Conservation (phyloP, 2,888 invertebrate species). For the Hermaeophaga mercurialis region DNA sequence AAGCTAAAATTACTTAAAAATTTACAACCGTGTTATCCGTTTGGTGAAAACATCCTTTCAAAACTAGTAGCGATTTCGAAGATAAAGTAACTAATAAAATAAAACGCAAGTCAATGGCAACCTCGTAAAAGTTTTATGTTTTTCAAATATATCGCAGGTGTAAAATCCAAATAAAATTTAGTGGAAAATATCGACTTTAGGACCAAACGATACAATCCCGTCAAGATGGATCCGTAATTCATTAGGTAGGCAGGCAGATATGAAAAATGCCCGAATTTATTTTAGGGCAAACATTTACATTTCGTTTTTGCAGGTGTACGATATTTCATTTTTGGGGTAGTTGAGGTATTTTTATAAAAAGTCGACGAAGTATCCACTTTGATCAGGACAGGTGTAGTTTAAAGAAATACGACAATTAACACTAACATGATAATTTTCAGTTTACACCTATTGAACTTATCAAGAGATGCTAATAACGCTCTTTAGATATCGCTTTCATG, state of each 20-base stretch:
- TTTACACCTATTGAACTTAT: conserved; percentile 31
- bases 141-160: conserved; percentile 38
- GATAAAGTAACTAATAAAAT: conserved; percentile 28
- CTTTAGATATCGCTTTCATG: conserved; percentile 26
- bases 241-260: conserved; percentile 26
- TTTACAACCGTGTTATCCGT: conserved; percentile 17
- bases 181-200: conserved; percentile 37
- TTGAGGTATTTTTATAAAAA: conserved; percentile 24
- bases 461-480: conserved; percentile 29
- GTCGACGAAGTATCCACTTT: too few species aligned
- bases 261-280: conserved; percentile 37
- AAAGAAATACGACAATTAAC: conserved; percentile 31
- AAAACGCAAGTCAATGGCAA: conserved; percentile 21
- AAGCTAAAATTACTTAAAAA: conserved; percentile 12
- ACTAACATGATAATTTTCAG: conserved; percentile 39
- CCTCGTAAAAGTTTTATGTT: conserved; percentile 40
- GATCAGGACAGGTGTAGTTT: conserved; percentile 13
- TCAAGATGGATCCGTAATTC: conserved; percentile 8
- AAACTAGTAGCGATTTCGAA: conserved; percentile 26
- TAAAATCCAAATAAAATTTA: conserved; percentile 37
- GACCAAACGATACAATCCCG: conserved; percentile 14
- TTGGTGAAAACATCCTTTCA: conserved; percentile 19
- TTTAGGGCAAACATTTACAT: conserved; percentile 36
- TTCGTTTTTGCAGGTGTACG: conserved; percentile 39
- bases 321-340: conserved; percentile 41